phyloP scores from a whole-genome alignment of 2,888 invertebrate genomes.

The Synanthedon vespiformis region DNA sequence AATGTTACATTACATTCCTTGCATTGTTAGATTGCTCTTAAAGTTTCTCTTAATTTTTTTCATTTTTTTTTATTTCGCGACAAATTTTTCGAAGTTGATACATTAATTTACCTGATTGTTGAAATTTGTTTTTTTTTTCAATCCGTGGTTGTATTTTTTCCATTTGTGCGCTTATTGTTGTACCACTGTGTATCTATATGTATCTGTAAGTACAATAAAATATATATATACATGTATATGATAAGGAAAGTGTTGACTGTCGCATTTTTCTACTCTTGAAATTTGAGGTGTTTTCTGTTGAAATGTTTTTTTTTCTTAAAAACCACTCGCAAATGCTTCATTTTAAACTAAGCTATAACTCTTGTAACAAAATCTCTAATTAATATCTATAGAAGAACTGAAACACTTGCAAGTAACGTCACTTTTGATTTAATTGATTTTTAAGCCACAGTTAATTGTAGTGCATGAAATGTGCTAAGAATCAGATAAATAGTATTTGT shows the following conservation, averaged over 20 bases:
- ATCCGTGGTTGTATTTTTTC: constrained; percentile 63
- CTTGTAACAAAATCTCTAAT: too few species aligned
- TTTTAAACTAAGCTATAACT: too few species aligned
- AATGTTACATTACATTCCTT: constrained; percentile 59
- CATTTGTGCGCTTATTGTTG: constrained; percentile 57
- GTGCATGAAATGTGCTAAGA: too few species aligned
- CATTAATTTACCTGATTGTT: constrained; percentile 48
- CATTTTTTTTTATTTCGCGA: constrained; percentile 17
- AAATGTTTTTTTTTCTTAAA: too few species aligned
- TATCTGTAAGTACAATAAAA: constrained; percentile 38
- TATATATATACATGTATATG: constrained; percentile 15
- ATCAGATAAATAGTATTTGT: too few species aligned
- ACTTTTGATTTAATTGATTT: too few species aligned
- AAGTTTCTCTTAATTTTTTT: constrained; percentile 4
- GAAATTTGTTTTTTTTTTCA: constrained; percentile 51
- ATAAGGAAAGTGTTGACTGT: constrained; percentile 7
- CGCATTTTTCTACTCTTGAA: too few species aligned
- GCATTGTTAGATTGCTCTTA: constrained; percentile 22
- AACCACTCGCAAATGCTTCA: too few species aligned
- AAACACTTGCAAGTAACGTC: too few species aligned
- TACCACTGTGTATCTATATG: constrained; percentile 30
- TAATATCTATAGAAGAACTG: too few species aligned
- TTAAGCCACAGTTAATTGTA: too few species aligned
- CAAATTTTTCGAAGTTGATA: constrained; percentile 23
- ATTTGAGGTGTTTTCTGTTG: too few species aligned